Base-by-base conservation (phyloP, 1,140 invertebrate genomes). In the Ephestia elutella region DNA sequence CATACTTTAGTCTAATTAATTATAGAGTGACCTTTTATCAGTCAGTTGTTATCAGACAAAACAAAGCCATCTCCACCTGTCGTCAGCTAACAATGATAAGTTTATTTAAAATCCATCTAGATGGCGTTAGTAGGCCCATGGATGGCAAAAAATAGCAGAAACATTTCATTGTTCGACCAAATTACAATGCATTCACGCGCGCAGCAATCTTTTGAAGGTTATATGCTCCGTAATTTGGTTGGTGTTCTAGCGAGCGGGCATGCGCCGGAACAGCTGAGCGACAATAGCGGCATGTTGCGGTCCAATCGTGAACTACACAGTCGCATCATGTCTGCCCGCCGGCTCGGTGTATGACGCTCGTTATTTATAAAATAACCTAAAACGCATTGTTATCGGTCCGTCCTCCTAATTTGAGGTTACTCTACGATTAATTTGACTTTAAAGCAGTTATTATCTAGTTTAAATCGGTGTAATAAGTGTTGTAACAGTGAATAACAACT, bases 281-380 rank as follows among this genome's bases (percentile, higher is more conserved):
- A 75, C 61, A 63, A 62, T 64, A 67, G 80, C 86, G 80, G 68
- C 82, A 60, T 70, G 30, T 59, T 68, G 75, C 75, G 84, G 85
- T 64, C 58, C 44, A 62, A 65, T 66, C 58, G 30, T 15, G 78
- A 81, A 89, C 80, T 86, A 87, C 56, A 68, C 82, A 89, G 87
- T 89, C 83, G 84, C 85, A 83, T 87, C 79, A 86, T 86, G 87
- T 87, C 79, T 80, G 81, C 77, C 75, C 73, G 83, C 80, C 82
- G 82, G 80, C 65, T 73, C 73, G 82, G 84, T 84, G 74, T 81
- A 74, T 82, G 75, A 81, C 73, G 73, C 69, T 81, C 70, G 64
- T 63, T 70, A 64, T 59, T 67, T 71, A 53, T 53, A 62, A 71
- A 65, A 75, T 87, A 87, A 85, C 82, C 82, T 85, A 78, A 82